phyloP scores from a whole-genome alignment of 2,797 vertebrate genomes.

The Manis javanica region DNA sequence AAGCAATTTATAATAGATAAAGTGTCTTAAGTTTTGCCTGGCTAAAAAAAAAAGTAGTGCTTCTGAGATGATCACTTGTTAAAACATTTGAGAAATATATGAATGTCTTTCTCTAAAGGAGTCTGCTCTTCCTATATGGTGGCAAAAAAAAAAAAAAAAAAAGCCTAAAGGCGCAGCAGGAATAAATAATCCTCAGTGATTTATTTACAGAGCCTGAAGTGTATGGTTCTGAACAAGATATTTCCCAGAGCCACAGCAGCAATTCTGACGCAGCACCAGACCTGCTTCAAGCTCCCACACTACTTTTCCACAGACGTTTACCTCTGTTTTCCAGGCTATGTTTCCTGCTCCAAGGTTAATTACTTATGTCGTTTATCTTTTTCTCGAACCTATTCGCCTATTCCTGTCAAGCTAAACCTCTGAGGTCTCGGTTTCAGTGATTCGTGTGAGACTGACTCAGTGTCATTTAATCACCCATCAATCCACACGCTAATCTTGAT shows the following conservation, averaged over 20 bases:
- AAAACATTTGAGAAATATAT: conserved; percentile 51
- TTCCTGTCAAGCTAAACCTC: neutral
- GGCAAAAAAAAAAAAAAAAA: neutral
- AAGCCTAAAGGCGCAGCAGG: conserved; percentile 50
- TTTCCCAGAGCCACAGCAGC: conserved; percentile 72
- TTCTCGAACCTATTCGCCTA: neutral
- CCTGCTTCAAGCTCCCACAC: neutral
- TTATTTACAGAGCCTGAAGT: conserved; percentile 74
- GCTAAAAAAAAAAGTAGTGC: neutral
- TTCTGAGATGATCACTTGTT: conserved; percentile 30
- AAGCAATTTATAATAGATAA: conserved; percentile 19
- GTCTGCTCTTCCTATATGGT: conserved; percentile 33
- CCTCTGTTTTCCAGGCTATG: neutral
- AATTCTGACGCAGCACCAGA: conserved; percentile 34
- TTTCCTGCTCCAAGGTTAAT: neutral
- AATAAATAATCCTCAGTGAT: conserved; percentile 80
- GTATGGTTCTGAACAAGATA: conserved; percentile 70
- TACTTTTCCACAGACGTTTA: neutral
- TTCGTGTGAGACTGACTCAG: neutral
- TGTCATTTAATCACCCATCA: neutral
- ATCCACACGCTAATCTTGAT: neutral
- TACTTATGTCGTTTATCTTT: neutral
- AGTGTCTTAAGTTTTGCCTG: neutral
- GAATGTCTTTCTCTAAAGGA: conserved; percentile 40
- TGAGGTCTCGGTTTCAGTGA: neutral